Base-by-base conservation (phyloP, 2,888 invertebrate genomes). In the Thecocarcelia acutangulata region DNA sequence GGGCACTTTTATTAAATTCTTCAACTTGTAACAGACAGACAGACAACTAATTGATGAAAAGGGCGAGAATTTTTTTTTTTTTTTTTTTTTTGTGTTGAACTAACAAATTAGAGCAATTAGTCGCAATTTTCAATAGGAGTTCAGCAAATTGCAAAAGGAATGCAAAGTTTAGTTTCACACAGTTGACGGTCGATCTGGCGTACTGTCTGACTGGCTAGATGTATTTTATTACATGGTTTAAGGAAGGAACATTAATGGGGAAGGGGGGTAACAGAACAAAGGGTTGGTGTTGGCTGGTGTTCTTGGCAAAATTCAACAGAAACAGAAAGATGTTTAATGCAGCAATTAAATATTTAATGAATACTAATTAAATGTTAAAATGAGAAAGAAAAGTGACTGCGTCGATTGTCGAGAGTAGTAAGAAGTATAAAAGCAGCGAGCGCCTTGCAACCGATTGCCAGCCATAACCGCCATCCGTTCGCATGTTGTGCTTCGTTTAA, bases 311-410 rank as follows among this genome's bases (percentile, higher is more conserved):
- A 24, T 33, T 58, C 15, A 61, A 11, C 63, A 80, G 46, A 66
- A 63, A 48, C 44, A 42, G 44, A 24, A 61, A 44, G 78, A 66
- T 75, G 28, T 74, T 82, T 75, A 82, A 82, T 78, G 59, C 52
- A 54, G 82, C 66, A 70, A 82, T 78, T 82, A 78, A 82, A 82
- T 78, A 78, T 82, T 82, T 75, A 78, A 82, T 82, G 78, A 82
- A 75, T 82, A 82, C 74, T 82, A 82, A 78, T 82, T 78, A 78
- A 82, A 78, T 75, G 28, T 46, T 19, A 46, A 61, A 52, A 21
- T 44, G 24, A 50, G 3, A 21, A 58, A 21, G 63, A 66, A 68
- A 80, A 54, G 46, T 3, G 33, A 63, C 48, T 40, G 54, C 37
- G 13, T 24, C 17, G 3, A 64, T 13, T 46, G 13, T 24, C 13